Percentiles rank a stretch among this genome's conserved stretches.
These are phyloP conservation scores for Lycophotia porphyrea DNA, from an alignment of 2,888 invertebrate species.

Conservation along the genomic window DNA sequence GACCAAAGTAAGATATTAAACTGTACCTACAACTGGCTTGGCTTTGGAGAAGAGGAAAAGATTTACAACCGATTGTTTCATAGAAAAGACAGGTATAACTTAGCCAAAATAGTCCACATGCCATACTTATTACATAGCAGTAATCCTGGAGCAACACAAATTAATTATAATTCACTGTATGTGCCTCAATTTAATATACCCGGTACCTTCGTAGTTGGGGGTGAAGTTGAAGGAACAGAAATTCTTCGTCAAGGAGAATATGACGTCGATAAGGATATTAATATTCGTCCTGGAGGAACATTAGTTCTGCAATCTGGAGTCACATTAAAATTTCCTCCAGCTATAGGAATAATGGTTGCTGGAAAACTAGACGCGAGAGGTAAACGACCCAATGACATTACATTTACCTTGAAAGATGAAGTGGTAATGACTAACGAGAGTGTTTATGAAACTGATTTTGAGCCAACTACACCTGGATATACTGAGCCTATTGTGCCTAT, in stretches of 20 bases:
- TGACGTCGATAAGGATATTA: slow-evolving; percentile 97
- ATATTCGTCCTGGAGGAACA: slow-evolving; percentile 97
- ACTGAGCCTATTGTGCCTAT: slow-evolving; percentile 92
- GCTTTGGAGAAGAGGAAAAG: slow-evolving; percentile 93
- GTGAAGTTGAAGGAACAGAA: slow-evolving; percentile 98
- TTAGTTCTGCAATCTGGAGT: slow-evolving; percentile 97
- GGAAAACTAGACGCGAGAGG: slow-evolving; percentile 96
- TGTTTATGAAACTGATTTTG: slow-evolving; percentile 90
- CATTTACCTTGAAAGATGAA: slow-evolving; percentile 95
- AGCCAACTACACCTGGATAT: slow-evolving; percentile 91
- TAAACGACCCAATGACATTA: slow-evolving; percentile 94
- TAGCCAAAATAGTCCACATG: slow-evolving; percentile 97
- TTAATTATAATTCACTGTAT: slow-evolving; percentile 93
- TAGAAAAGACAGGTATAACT: slow-evolving; percentile 97
- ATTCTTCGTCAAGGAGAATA: slow-evolving; percentile 96
- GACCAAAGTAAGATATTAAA: slow-evolving; percentile 98
- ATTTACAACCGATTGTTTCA: slow-evolving; percentile 95
- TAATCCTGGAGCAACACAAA: slow-evolving; percentile 96
- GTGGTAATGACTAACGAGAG: slow-evolving; percentile 92
- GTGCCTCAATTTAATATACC: slow-evolving; percentile 94
- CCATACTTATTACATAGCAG: slow-evolving; percentile 97
- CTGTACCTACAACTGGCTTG: slow-evolving; percentile 98
- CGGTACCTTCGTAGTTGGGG: slow-evolving; percentile 94
- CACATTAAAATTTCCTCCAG: slow-evolving; percentile 96
- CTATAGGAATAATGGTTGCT: slow-evolving; percentile 99